Base-by-base conservation (phyloP, 2,888 invertebrate species). In the Sericinus montela region DNA sequence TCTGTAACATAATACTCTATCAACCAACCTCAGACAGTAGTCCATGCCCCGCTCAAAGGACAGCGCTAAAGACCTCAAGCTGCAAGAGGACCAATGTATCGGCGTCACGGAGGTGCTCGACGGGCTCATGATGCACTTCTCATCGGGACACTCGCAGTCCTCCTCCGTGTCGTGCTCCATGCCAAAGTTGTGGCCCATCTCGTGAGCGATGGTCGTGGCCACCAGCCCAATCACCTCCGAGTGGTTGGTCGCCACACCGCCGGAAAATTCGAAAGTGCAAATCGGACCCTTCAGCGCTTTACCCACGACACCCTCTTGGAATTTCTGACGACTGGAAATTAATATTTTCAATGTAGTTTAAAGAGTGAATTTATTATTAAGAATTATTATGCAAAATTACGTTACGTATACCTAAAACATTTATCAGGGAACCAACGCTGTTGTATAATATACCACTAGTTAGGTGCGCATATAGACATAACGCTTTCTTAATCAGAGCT, bases 141-240 rank as follows among this genome's bases (percentile, higher is more conserved):
- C 2, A 7, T 9, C 30, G n/a, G 25, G 7, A 25, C 45, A 45
- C 1, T 30, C 7, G 19, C 45, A 45, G 15, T 7, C 1, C 2
- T 29, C 13, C 2, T 29, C 13, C 1, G 11, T 9, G 97, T 44
- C 94, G 93, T 0, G 95, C 94, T 49, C 13, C 45, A 45, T 45
- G n/a, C 37, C 45, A 14, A 45, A 16, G 15, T 15, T 30, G 30
- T 45, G 45, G 19, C 45, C 45, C 1, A 45, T 15, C 15, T 45
- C 45, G 37, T 45, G 45, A 11, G 37, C 45, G 2, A 45, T 29
- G 3, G 45, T 9, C 1, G 30, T 37, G 2, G 37, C 45, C 19
- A 37, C 9, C 6, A 45, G 3, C 1, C 29, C 37, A 5, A 37
- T 15, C 1, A 37, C 45, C 1, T 15, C 29, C n/a, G 37, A 29